Evolutionary conservation across 2,888 invertebrate genomes (phyloP).

Genomic region (Drosophila infuscata): DNA sequence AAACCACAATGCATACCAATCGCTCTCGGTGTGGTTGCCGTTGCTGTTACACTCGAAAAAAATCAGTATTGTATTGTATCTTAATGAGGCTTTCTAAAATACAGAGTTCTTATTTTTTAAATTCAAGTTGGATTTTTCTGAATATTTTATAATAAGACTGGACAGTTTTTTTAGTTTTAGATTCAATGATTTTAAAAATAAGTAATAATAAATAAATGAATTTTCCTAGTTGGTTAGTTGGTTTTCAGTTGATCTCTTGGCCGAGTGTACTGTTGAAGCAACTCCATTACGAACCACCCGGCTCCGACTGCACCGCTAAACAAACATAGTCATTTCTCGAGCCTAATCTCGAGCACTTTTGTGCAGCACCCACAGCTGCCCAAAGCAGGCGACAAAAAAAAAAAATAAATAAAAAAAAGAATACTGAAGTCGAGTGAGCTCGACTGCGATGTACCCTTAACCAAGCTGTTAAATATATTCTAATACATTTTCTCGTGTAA

Average conservation of each 20-base stretch:
- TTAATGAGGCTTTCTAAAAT: not conserved
- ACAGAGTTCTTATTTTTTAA: not conserved
- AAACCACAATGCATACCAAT: slow-evolving; percentile 7
- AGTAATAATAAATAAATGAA: too few species aligned
- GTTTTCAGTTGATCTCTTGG: not conserved
- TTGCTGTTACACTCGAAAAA: not conserved
- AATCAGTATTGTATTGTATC: not conserved
- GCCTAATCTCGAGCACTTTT: slow-evolving; percentile 5
- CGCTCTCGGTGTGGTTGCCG: slow-evolving; percentile 39
- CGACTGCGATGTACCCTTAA: too few species aligned
- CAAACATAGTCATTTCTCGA: not conserved
- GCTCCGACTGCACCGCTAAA: not conserved
- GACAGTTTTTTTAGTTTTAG: not conserved
- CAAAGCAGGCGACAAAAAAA: not conserved
- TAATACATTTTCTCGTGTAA: too few species aligned
- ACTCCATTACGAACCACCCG: not conserved
- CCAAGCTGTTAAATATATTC: too few species aligned
- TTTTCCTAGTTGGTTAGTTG: too few species aligned
- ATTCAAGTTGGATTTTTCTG: not conserved
- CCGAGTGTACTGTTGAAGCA: not conserved
- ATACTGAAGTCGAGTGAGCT: too few species aligned
- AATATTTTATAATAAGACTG: not conserved
- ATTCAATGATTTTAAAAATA: not conserved
- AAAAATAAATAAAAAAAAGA: too few species aligned
- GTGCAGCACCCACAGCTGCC: not conserved